Evolutionary conservation across 2,113 vertebrate species (phyloP).

Genomic region (Oreochromis tanganicae): DNA sequence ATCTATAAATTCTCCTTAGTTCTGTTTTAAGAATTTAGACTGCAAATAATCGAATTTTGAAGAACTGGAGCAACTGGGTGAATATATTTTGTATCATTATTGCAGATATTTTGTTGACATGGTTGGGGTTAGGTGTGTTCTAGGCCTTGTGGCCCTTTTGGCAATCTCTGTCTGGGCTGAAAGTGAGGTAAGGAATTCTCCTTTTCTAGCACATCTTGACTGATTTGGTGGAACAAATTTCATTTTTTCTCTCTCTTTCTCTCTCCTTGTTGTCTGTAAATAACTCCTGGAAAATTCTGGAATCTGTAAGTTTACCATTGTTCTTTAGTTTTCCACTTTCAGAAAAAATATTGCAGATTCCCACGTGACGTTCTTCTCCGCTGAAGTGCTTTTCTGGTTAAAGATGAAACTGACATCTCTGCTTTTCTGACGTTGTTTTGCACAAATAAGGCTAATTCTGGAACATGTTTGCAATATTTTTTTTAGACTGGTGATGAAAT

Average conservation of each 20-base stretch:
- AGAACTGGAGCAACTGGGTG: not conserved
- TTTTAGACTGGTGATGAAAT: not conserved
- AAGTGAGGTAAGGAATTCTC: not conserved
- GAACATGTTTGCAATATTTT: not conserved
- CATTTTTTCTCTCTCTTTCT: not conserved
- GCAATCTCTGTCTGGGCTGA: conserved; percentile 1
- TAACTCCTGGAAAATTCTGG: not conserved
- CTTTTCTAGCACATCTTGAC: not conserved
- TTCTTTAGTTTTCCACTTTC: not conserved
- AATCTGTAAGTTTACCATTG: not conserved
- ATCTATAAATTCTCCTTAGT: not conserved
- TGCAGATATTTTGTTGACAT: not conserved
- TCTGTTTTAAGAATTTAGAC: not conserved
- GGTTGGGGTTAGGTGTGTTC: not conserved
- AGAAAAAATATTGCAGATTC: not conserved
- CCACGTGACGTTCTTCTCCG: not conserved
- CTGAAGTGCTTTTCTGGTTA: not conserved
- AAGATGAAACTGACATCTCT: too few relatives aligned
- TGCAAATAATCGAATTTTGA: not conserved
- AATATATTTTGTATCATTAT: not conserved
- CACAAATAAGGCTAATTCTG: not conserved
- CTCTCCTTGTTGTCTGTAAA: not conserved
- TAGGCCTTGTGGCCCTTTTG: conserved; percentile 18
- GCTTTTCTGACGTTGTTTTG: not conserved
- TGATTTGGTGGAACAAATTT: not conserved